These are phyloP conservation scores for Urocitellus parryii DNA, from an alignment of 2,113 vertebrate species.

Conservation along the genomic window DNA sequence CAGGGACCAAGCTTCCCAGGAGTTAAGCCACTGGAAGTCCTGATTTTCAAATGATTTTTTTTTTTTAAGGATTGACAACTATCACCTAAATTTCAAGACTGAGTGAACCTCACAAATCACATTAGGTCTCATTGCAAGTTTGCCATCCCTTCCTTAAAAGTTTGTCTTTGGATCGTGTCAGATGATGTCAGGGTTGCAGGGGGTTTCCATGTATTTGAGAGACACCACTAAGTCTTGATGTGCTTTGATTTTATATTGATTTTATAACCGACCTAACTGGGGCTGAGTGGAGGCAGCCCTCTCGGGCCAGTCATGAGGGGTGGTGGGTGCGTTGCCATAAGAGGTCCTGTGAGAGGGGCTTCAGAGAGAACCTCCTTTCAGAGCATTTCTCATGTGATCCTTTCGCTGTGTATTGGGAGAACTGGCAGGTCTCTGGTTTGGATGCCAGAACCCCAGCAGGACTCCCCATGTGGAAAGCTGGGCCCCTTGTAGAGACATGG, in stretches of 20 bases:
- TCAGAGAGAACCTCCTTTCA: no score
- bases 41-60: background rate
- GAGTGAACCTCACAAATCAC: background rate
- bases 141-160: background rate
- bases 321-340: rapidly evolving
- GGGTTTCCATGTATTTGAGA: no score
- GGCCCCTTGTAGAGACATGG: background rate
- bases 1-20: background rate
- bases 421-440: background rate
- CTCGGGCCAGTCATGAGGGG: background rate
- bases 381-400: no score
- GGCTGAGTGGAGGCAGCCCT: background rate
- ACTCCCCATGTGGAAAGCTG: background rate
- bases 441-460: no score
- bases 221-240: background rate
- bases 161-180: background rate
- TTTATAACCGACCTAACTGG: background rate
- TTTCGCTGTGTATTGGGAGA: background rate
- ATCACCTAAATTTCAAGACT: rapidly evolving
- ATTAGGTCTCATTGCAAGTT: background rate
- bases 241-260: no score
- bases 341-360: background rate
- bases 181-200: rapidly evolving
- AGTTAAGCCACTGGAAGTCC: background rate
- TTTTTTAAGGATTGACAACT: background rate